Evolutionary conservation across 2,888 invertebrate genomes (phyloP).

Genomic region (Erebia ligea): DNA sequence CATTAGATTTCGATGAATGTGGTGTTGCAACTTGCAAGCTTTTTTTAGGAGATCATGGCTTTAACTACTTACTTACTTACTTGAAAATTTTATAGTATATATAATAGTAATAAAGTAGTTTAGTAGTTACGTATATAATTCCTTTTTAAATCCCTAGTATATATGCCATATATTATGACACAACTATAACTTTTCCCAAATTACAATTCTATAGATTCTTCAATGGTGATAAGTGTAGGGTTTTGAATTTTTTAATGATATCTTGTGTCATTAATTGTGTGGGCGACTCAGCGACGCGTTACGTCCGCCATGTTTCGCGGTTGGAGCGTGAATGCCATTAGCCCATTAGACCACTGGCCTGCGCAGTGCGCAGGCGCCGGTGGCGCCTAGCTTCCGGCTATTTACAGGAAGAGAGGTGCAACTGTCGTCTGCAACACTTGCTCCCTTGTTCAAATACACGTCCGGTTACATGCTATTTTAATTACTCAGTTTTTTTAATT

Average conservation of each 20-base stretch:
- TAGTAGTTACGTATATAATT: no score
- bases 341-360: constrained; percentile 50
- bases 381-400: constrained; percentile 74
- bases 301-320: constrained; percentile 63
- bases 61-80: no score
- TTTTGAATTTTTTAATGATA: constrained; percentile 6
- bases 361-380: constrained; percentile 61
- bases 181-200: not conserved
- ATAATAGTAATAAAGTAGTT: no score
- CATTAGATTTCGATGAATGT: not conserved
- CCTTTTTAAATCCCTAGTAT: no score
- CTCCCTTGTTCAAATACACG: constrained; percentile 51
- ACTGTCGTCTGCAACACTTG: constrained; percentile 66
- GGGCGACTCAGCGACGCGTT: constrained; percentile 47
- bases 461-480: constrained; percentile 32
- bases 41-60: no score
- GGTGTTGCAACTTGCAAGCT: no score
- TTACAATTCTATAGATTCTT: not conserved
- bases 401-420: constrained; percentile 71
- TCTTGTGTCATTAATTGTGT: constrained; percentile 34
- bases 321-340: constrained; percentile 54
- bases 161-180: no score
- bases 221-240: not conserved
- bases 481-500: not conserved
- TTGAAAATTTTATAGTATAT: no score